Percentiles rank a stretch among this genome's conserved stretches.
Evolutionary conservation across 2,888 invertebrate genomes (phyloP).

Genomic region (Stegana nigrithorax): DNA sequence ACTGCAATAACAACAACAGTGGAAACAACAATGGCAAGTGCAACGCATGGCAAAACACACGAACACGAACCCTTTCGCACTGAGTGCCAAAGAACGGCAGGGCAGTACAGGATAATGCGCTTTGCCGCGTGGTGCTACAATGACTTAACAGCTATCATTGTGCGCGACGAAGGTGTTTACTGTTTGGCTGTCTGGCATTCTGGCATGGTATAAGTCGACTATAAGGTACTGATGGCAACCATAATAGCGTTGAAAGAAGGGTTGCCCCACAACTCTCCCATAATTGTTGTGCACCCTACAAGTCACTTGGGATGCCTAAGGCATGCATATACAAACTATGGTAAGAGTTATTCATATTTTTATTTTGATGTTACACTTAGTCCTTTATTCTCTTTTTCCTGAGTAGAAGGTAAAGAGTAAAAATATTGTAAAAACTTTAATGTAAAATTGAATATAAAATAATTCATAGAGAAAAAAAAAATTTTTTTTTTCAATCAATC

Average conservation of each 20-base stretch:
- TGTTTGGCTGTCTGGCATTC: background rate
- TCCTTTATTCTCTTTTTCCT: too few relatives aligned
- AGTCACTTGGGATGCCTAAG: too few relatives aligned
- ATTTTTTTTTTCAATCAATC: too few relatives aligned
- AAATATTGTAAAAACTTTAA: too few relatives aligned
- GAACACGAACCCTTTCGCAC: slow-evolving; percentile 40
- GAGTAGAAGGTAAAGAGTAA: too few relatives aligned
- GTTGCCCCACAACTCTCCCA: too few relatives aligned
- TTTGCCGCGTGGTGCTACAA: slow-evolving; percentile 10
- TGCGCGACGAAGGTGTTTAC: slow-evolving; percentile 1
- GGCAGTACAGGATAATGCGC: background rate
- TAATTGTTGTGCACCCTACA: background rate
- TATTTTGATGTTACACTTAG: background rate
- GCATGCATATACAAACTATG: background rate
- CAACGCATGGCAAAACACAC: slow-evolving; percentile 35
- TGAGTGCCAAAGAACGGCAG: slow-evolving; percentile 6
- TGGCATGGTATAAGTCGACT: background rate
- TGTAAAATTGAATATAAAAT: too few relatives aligned
- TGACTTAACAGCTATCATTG: slow-evolving; percentile 11
- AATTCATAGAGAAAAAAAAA: too few relatives aligned
- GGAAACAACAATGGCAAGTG: slow-evolving; percentile 34
- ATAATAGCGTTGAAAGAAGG: slow-evolving; percentile 2
- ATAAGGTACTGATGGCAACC: slow-evolving; percentile 7
- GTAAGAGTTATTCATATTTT: background rate
- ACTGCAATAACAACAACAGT: slow-evolving; percentile 1